phyloP scores from a whole-genome alignment of 2,888 invertebrate genomes.

The Dorcus parallelipipedus region DNA sequence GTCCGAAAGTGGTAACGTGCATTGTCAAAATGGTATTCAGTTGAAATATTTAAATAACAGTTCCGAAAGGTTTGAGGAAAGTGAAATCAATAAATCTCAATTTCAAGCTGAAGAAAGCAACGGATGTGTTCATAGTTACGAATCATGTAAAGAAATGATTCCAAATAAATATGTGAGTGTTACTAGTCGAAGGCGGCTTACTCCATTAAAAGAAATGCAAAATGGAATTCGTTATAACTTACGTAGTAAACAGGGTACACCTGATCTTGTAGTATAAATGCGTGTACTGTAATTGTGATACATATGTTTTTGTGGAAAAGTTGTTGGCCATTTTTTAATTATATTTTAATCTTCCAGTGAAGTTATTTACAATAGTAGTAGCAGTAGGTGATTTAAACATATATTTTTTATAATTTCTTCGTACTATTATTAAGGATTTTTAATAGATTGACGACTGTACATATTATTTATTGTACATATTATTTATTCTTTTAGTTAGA shows the following conservation, averaged over 20 bases:
- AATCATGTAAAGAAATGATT: background rate
- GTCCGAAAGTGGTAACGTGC: constrained; percentile 1
- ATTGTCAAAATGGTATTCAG: too few relatives aligned
- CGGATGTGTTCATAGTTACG: too few relatives aligned
- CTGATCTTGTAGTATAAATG: constrained; percentile 6
- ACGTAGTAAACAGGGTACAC: constrained; percentile 24
- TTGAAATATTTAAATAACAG: too few relatives aligned
- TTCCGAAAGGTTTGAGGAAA: too few relatives aligned
- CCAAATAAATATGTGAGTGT: background rate
- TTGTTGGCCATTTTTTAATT: background rate
- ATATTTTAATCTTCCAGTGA: background rate
- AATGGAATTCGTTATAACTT: constrained; percentile 25
- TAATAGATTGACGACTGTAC: too few relatives aligned
- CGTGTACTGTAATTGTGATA: background rate
- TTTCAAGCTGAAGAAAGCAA: too few relatives aligned
- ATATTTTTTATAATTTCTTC: constrained; percentile 2
- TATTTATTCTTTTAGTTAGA: too few relatives aligned
- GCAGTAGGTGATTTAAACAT: background rate
- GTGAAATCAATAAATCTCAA: too few relatives aligned
- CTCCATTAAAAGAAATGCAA: constrained; percentile 6
- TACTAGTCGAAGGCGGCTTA: constrained; percentile 9
- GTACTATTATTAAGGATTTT: too few relatives aligned
- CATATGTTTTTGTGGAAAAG: background rate
- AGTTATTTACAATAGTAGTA: background rate
- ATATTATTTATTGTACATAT: too few relatives aligned